phyloP scores from a whole-genome alignment of 2,113 vertebrate species.

The Actinemys pallida region DNA sequence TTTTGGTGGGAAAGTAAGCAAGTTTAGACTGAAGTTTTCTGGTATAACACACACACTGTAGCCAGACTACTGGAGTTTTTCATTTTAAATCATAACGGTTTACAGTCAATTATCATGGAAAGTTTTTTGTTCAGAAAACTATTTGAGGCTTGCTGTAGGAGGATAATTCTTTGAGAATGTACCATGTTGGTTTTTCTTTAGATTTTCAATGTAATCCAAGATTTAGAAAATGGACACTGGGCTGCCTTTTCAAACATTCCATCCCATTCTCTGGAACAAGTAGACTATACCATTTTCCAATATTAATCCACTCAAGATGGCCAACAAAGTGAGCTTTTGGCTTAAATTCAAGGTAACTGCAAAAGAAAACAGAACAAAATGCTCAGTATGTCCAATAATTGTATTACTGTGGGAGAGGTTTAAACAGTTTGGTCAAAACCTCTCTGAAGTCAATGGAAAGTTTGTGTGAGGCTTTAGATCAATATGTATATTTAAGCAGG shows the following conservation, averaged over 20 bases:
- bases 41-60: neutral
- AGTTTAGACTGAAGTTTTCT: neutral
- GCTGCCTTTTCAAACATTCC: slow-evolving; percentile 71
- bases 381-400: neutral
- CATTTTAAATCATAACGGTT: neutral
- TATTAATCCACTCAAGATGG: slow-evolving; percentile 86
- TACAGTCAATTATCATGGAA: neutral
- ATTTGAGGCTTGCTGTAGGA: neutral
- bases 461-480: neutral
- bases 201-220: neutral
- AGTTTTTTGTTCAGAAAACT: neutral
- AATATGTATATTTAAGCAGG: neutral
- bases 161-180: slow-evolving; percentile 10
- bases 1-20: slow-evolving; percentile 42
- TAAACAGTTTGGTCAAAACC: neutral
- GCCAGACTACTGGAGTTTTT: neutral
- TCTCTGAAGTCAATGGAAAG: neutral
- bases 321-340: slow-evolving; percentile 82
- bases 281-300: slow-evolving; percentile 84
- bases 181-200: neutral
- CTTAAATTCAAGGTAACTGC: slow-evolving; percentile 92
- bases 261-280: slow-evolving; percentile 79
- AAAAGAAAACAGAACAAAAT: slow-evolving; percentile 34
- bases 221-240: neutral
- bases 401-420: neutral